Conservation (phyloP, 2,888 invertebrate species). For the Gandaritis pyraliata region DNA sequence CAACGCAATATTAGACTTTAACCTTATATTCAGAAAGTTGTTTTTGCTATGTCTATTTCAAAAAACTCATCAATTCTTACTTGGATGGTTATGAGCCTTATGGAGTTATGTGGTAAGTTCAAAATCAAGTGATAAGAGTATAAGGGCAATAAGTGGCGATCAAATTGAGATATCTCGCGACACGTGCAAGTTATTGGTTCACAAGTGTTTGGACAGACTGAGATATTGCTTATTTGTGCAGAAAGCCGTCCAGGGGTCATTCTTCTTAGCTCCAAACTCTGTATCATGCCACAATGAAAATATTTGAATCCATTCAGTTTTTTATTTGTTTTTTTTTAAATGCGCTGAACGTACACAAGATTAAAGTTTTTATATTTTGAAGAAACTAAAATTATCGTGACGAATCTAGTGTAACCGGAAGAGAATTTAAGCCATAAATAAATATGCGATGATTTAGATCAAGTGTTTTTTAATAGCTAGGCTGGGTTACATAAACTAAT, state of each 20-base stretch:
- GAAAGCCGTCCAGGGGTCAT: constrained; percentile 54
- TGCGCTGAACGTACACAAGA: no score
- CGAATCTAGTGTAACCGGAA: no score
- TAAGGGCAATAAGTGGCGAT: constrained; percentile 66
- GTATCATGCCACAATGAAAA: no score
- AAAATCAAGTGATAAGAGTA: constrained; percentile 41
- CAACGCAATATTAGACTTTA: constrained; percentile 7
- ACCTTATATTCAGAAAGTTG: not conserved
- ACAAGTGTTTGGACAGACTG: constrained; percentile 79
- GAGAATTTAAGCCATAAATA: no score
- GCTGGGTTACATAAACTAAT: no score
- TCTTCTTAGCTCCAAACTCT: constrained; percentile 1
- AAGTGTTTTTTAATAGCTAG: no score
- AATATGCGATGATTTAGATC: no score
- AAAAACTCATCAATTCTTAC: constrained; percentile 14
- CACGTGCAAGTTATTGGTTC: constrained; percentile 81
- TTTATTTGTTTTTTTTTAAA: not conserved
- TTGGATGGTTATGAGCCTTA: constrained; percentile 35
- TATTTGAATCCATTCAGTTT: no score
- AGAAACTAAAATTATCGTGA: no score
- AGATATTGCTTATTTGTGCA: constrained; percentile 77
- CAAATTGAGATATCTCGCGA: constrained; percentile 78
- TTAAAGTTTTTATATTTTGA: no score
- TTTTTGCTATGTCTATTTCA: not conserved
- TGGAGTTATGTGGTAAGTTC: constrained; percentile 16